Evolutionary conservation across 2,113 vertebrate genomes (phyloP), one percentile per base, ranked within the genome.

Genomic region (Nansenia antarctica): DNA sequence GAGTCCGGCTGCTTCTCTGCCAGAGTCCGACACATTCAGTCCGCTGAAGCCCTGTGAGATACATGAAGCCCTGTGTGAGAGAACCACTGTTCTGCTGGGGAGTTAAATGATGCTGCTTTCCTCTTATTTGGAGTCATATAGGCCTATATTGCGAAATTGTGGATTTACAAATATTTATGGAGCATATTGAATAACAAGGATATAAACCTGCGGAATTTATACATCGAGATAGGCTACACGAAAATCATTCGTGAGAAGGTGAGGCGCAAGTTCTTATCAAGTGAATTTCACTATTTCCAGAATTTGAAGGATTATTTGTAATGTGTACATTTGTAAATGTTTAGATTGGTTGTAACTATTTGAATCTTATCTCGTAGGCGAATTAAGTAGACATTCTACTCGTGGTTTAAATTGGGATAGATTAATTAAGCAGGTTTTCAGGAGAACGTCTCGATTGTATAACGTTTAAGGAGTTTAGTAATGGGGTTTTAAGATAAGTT

Each of bases 161-260:
- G 91, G 91, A 92, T 90, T 91, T 83, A 86, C 82, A 8, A 29
- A 37, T 18, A 61, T 76, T 0, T 84, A 83, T 30, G 85, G 77
- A 63, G 82, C 80, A 87, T 29, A 26, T n/a, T 54, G 64, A 27
- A 64, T 9, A 1, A 54, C 52, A 69, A 63, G 85, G 87, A 91
- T 85, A 85, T 55, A 59, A n/a, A n/a, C n/a, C n/a, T 1, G 18
- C 39, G 57, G 72, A 63, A 57, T 67, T 62, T 54, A 31, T 49
- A 31, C 42, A 8, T 8, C 27, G 24, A 37, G 12, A 26, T 52
- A n/a, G n/a, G n/a, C 65, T 5, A 58, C 42, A 63, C 29, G 5
- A 58, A 45, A 3, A 58, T 58, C 15, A 58, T 18, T 45, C 27
- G 27, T 57, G 24, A 57, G 15, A 55, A 58, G 55, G 55, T 58